phyloP scores from a whole-genome alignment of 2,888 invertebrate genomes.

The Brachynemurus nebulosus region DNA sequence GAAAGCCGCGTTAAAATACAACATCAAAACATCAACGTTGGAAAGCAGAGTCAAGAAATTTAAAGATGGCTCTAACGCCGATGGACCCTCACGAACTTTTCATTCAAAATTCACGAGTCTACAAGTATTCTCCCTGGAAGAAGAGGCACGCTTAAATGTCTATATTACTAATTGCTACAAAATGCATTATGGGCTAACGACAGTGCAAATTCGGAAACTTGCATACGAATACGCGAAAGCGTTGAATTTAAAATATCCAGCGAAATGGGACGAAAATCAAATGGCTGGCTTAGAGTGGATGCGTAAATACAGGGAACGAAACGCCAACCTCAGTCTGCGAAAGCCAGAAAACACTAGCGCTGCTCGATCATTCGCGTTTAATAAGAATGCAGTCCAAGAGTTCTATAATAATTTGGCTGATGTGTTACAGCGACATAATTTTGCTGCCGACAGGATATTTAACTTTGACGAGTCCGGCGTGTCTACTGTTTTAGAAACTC shows the following conservation, averaged over 20 bases:
- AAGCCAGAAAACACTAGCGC: neutral
- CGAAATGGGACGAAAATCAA: slow-evolving; percentile 2
- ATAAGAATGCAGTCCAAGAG: slow-evolving; percentile 14
- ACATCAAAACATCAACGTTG: neutral
- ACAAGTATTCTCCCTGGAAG: neutral
- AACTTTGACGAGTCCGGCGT: slow-evolving; percentile 18
- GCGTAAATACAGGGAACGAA: neutral
- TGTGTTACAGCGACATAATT: slow-evolving; percentile 8
- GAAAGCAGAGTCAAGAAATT: neutral
- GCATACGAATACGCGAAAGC: neutral
- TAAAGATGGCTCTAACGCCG: neutral
- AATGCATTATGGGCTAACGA: too few species aligned
- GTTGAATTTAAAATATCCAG: too few species aligned
- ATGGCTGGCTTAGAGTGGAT: neutral
- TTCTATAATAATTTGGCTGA: slow-evolving; percentile 15
- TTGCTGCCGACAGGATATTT: slow-evolving; percentile 16
- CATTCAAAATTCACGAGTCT: neutral
- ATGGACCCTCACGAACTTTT: neutral
- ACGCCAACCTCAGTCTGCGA: neutral
- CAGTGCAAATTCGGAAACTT: neutral
- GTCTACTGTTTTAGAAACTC: slow-evolving; percentile 16
- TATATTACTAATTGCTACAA: slow-evolving; percentile 1
- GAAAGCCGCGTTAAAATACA: neutral
- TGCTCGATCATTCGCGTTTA: neutral
- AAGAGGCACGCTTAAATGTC: neutral